phyloP scores from a whole-genome alignment of 2,113 vertebrate genomes.

The Ondatra zibethicus region DNA sequence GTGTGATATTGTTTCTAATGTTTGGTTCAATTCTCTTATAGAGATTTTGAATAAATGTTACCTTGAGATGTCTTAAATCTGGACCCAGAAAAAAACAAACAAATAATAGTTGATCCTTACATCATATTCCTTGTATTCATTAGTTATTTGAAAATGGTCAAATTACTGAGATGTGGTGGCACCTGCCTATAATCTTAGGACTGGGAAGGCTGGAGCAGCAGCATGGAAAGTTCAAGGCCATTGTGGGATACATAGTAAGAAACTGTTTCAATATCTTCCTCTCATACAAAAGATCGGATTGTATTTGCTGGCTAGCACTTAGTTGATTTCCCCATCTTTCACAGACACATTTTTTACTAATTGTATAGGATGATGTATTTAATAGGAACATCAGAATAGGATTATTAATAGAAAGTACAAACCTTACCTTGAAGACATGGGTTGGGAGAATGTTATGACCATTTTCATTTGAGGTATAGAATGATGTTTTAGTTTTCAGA shows the following conservation, averaged over 20 bases:
- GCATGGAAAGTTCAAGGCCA: background rate
- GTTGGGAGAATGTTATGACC: slow-evolving; percentile 1
- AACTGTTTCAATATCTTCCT: background rate
- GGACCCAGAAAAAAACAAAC: background rate
- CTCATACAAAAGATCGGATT: background rate
- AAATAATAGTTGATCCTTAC: slow-evolving; percentile 29
- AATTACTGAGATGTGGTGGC: background rate
- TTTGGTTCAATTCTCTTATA: slow-evolving; percentile 17
- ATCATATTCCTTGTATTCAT: background rate
- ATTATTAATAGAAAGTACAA: slow-evolving; percentile 40
- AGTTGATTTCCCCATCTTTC: background rate
- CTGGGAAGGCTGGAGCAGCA: background rate
- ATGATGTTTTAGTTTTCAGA: slow-evolving; percentile 22
- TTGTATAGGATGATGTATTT: slow-evolving; percentile 15
- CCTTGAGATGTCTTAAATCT: slow-evolving; percentile 19
- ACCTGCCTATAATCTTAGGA: background rate
- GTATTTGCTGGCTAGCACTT: background rate
- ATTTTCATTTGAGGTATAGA: slow-evolving; percentile 31
- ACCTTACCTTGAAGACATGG: background rate
- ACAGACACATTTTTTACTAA: background rate
- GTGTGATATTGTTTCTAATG: background rate
- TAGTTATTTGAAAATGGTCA: slow-evolving; percentile 10
- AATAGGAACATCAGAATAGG: background rate
- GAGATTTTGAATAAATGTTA: background rate
- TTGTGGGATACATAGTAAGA: background rate